phyloP scores from a whole-genome alignment of 2,113 vertebrate species.

The Verasper variegatus region DNA sequence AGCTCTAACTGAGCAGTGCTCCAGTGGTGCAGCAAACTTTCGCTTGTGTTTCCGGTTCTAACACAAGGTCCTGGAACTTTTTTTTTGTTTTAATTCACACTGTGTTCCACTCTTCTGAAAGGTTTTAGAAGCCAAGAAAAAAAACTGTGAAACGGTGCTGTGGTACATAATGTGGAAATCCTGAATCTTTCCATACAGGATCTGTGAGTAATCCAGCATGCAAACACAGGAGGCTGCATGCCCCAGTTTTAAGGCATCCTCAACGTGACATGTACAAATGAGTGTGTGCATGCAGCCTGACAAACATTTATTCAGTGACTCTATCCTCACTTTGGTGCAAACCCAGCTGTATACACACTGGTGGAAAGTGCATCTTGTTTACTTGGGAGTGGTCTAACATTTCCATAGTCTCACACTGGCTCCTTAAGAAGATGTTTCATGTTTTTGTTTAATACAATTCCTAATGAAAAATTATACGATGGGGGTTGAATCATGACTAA shows the following conservation, averaged over 20 bases:
- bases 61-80: too few relatives aligned
- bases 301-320: constrained; percentile 69
- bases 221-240: constrained; percentile 18
- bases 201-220: constrained; percentile 24
- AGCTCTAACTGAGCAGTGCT: constrained; percentile 31
- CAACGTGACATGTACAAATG: constrained; percentile 52
- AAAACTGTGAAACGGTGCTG: not conserved
- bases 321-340: constrained; percentile 58
- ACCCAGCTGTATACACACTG: constrained; percentile 77
- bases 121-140: too few relatives aligned
- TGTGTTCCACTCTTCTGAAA: constrained; percentile 1
- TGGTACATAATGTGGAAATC: constrained; percentile 12
- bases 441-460: not conserved
- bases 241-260: constrained; percentile 31
- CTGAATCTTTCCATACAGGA: constrained; percentile 6
- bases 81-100: too few relatives aligned
- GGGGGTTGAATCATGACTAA: not conserved
- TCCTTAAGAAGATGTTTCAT: not conserved
- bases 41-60: constrained; percentile 15
- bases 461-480: not conserved
- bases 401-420: not conserved
- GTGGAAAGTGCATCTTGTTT: constrained; percentile 59
- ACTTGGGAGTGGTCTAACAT: constrained; percentile 31
- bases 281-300: constrained; percentile 41
- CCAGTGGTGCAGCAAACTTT: constrained; percentile 34